A percentile compares a stretch with the other conserved stretches of the same genome.
These are phyloP conservation scores for Acrossocheilus wenchowensis DNA, from an alignment of 2,797 vertebrate species.

Conservation along the genomic window DNA sequence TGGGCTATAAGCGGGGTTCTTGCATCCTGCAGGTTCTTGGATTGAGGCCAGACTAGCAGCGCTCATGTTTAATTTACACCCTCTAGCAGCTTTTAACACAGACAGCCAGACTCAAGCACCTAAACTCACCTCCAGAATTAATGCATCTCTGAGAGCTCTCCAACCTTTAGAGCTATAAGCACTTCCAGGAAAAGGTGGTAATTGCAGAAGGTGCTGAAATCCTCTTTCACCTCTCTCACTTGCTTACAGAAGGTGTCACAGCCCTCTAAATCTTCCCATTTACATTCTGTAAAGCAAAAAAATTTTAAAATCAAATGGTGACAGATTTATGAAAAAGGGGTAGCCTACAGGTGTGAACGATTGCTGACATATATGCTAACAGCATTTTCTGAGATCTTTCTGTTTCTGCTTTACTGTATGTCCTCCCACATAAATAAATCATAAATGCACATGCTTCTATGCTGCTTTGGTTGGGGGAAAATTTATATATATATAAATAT, in stretches of 20 bases:
- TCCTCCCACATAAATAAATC: slow-evolving; percentile 5
- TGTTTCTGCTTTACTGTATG: not conserved
- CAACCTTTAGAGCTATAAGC: slow-evolving; percentile 38
- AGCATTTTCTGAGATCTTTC: not conserved
- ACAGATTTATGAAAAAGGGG: slow-evolving; percentile 43
- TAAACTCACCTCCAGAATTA: slow-evolving; percentile 53
- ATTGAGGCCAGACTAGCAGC: slow-evolving; percentile 50
- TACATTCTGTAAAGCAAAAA: slow-evolving; percentile 32
- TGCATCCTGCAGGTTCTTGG: slow-evolving; percentile 48
- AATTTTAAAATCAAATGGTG: slow-evolving; percentile 15
- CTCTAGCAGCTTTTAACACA: slow-evolving; percentile 51
- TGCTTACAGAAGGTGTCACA: slow-evolving; percentile 41
- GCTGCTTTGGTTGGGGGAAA: not conserved
- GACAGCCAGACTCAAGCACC: slow-evolving; percentile 45
- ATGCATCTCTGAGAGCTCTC: slow-evolving; percentile 54
- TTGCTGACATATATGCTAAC: slow-evolving; percentile 13
- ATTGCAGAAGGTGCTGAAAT: slow-evolving; percentile 58
- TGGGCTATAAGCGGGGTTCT: slow-evolving; percentile 39
- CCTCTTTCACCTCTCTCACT: slow-evolving; percentile 46
- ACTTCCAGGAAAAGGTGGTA: slow-evolving; percentile 53
- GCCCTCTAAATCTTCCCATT: slow-evolving; percentile 44
- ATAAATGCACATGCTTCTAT: not conserved
- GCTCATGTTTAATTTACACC: slow-evolving; percentile 59
- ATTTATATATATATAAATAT: not conserved
- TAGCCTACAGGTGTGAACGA: slow-evolving; percentile 12